phyloP scores from a whole-genome alignment of 2,113 vertebrate genomes.

The Chamaea fasciata region DNA sequence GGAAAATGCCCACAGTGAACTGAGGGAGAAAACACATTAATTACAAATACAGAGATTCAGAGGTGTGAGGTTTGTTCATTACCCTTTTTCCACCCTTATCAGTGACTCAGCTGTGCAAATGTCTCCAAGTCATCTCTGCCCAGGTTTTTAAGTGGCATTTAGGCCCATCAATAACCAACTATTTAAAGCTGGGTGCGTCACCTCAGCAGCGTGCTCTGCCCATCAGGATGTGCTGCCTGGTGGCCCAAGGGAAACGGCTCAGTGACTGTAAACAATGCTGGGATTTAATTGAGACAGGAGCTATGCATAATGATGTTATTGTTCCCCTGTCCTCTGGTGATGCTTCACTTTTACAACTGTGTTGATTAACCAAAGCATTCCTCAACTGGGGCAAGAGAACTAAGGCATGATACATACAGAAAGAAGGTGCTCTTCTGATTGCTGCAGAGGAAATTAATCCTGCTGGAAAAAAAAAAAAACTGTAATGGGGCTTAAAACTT shows the following conservation, averaged over 20 bases:
- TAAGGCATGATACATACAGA: neutral
- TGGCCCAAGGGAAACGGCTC: neutral
- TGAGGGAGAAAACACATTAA: neutral
- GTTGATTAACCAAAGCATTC: neutral
- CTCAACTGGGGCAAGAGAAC: neutral
- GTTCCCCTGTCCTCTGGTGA: neutral
- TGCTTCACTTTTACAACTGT: neutral
- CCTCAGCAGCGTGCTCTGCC: neutral
- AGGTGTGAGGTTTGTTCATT: neutral
- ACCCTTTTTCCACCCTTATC: neutral
- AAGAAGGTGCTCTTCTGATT: neutral
- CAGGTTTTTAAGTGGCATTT: neutral
- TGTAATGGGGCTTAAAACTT: neutral
- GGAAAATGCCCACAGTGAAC: neutral
- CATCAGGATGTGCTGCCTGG: neutral
- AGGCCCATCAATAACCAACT: neutral
- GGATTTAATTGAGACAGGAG: neutral
- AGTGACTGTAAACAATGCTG: neutral
- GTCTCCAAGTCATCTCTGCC: neutral
- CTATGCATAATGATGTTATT: neutral
- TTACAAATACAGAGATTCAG: neutral
- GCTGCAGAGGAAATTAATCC: neutral
- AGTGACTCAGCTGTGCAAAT: neutral
- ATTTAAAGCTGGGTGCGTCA: neutral
- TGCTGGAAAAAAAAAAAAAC: neutral